Base-by-base conservation (phyloP, 2,113 vertebrate species). In the Euleptes europaea region DNA sequence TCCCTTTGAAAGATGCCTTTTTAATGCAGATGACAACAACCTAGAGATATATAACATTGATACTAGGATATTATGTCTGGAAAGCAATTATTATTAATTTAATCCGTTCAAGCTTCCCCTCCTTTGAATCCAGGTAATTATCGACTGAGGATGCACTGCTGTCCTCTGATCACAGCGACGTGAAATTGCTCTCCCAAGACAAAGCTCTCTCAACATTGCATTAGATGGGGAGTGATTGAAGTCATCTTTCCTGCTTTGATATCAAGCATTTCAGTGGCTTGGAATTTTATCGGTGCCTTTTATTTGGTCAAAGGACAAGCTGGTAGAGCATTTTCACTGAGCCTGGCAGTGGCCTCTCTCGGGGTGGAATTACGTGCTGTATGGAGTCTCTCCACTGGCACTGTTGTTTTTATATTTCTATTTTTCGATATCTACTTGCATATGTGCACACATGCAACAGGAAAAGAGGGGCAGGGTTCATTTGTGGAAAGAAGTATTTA, bases 81-180 rank as follows among this genome's bases (percentile, higher is more conserved):
- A 83, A 71, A 86, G 91, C 35, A 14, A 47, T 57, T 77, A 8
- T 33, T 63, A 21, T 57, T 86, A 83, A 47, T 83, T 80, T 33
- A 21, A 76, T 83, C 51, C 94, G 28, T 63, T 28, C 26, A 94
- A 94, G 86, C 60, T 26, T 81, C 79, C 66, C 87, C 79, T 83
- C 78, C 88, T 95, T 96, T 96, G 95, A 96, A 94, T 90, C 84
- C 0, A 69, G 79, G 51, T 78, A 89, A 93, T 88, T 89, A 47
- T 82, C 89, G 38, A 85, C 78, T 71, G 86, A 80, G 75, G 82
- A 63, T n/a, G 51, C 80, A 60, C 65, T 83, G 92, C 47, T 86
- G 38, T 84, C 86, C 86, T 91, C 84, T 42, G 87, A 49, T 84
- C 44, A 69, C 63, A 84, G 79, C 86, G 31, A 23, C 60, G 31